Evolutionary conservation across 2,888 invertebrate genomes (phyloP), one percentile per base, ranked within the genome.

Genomic region (Ichneumon xanthorius): DNA sequence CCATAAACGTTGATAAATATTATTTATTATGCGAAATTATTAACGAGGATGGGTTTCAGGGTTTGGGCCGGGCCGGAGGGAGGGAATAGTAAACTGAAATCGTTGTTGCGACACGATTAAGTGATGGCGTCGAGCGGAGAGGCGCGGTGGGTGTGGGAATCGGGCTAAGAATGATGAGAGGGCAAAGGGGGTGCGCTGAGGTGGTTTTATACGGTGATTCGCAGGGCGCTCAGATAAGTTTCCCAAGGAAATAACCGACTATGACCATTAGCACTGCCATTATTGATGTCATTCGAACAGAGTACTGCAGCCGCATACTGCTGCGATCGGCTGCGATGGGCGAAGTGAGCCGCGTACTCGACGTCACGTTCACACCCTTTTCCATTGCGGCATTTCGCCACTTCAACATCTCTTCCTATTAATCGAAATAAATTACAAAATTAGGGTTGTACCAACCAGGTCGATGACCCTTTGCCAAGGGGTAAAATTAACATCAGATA

Each of bases 181-280:
- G 89, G 88, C 86, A 89, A 85, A 86, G 89, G 90, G 89, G 90
- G 90, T 88, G 90, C 90, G 86, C 82, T 83, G 87, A 84, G 86
- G 82, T 87, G 3, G 81, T 87, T 84, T 73, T 81, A 87, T 89
- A 89, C 88, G 88, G 87, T 89, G 89, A 89, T 88, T 87, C 88
- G 87, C 88, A 90, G 88, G 89, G 88, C 90, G 89, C 90, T 94
- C 92, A 94, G 91, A 94, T 92, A 88, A 94, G 85, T 92, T 93
- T 94, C 86, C 93, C 94, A 89, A 94, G 85, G 78, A 94, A 85
- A 89, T 92, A 94, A 87, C 94, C 94, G 76, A 93, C 86, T 88
- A 94, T 88, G 85, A 91, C 91, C 92, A 94, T 93, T 72, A 90
- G 89, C 75, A 94, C 86, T 80, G 92, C 92, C 77, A 93, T 89